Conservation (phyloP, 2,113 vertebrate species). For the Notothenia coriiceps region DNA sequence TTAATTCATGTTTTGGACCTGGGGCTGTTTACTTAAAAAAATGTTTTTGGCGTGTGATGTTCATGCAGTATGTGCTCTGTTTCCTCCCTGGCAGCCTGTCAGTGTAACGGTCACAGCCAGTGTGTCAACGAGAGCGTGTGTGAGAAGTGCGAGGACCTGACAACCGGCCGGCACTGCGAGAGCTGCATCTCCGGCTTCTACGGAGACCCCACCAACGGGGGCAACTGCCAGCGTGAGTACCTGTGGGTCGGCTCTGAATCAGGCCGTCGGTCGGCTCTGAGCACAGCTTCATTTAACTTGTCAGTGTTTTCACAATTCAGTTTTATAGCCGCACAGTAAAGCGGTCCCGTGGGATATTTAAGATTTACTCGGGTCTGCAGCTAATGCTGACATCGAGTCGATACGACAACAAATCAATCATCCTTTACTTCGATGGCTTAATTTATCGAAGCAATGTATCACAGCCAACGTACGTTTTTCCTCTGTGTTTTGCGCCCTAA, state of each 20-base stretch:
- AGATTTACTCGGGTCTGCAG: conserved; percentile 42
- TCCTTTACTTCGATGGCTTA: conserved; percentile 19
- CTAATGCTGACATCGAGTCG: conserved; percentile 51
- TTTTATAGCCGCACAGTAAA: conserved; percentile 51
- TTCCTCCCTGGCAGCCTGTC: conserved; percentile 87
- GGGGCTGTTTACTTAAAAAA: background rate
- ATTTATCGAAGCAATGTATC: conserved; percentile 37
- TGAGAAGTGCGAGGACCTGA: conserved; percentile 97
- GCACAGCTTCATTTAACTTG: conserved; percentile 38
- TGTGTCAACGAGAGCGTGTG: conserved; percentile 95
- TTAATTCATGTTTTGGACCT: conserved; percentile 8
- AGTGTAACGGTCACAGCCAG: conserved; percentile 97
- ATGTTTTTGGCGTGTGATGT: background rate
- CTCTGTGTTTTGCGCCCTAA: no score
- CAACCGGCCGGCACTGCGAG: conserved; percentile 94
- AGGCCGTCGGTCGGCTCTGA: background rate
- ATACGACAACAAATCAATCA: conserved; percentile 54
- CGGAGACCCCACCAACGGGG: conserved; percentile 96
- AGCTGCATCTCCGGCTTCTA: conserved; percentile 96
- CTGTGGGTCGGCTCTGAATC: background rate
- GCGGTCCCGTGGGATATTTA: conserved; percentile 43
- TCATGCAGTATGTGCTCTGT: background rate
- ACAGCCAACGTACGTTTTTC: background rate
- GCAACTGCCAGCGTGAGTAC: conserved; percentile 95
- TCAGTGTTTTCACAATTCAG: conserved; percentile 54